Evolutionary conservation across 2,113 vertebrate species (phyloP).

Genomic region (Grus americana): DNA sequence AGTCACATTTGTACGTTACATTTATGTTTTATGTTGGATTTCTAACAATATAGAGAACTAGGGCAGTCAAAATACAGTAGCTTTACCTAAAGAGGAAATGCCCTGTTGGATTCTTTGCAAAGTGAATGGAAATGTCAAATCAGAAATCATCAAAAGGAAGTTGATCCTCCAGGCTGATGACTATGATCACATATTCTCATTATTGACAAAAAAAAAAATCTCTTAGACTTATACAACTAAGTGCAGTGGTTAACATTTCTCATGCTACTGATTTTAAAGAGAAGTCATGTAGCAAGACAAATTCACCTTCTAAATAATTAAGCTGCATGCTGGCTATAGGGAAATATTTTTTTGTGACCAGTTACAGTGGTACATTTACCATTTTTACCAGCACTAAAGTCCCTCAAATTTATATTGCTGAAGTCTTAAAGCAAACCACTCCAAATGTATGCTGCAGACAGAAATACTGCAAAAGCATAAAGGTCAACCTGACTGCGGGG

Average conservation of each 20-base stretch:
- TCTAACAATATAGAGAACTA: not conserved
- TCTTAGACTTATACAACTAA: not conserved
- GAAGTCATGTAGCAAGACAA: not conserved
- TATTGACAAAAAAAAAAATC: not conserved
- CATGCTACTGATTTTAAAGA: not conserved
- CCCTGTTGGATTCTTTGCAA: not conserved
- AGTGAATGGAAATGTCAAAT: not conserved
- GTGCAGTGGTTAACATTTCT: not conserved
- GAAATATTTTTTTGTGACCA: not conserved
- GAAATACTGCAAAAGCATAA: constrained; percentile 38
- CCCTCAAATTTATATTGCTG: not conserved
- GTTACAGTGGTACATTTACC: not conserved
- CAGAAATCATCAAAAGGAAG: not conserved
- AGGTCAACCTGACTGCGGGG: not conserved
- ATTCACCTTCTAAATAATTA: not conserved
- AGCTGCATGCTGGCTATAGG: not conserved
- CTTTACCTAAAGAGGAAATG: not conserved
- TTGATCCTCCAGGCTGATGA: not conserved
- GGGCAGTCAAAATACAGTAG: not conserved
- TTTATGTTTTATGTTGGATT: not conserved
- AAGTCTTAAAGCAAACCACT: not conserved
- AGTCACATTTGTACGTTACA: not conserved
- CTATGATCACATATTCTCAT: not conserved
- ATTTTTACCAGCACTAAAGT: not conserved
- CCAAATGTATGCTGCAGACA: not conserved